phyloP scores from a whole-genome alignment of 2,888 invertebrate genomes.

The Adelognathus sp. region DNA sequence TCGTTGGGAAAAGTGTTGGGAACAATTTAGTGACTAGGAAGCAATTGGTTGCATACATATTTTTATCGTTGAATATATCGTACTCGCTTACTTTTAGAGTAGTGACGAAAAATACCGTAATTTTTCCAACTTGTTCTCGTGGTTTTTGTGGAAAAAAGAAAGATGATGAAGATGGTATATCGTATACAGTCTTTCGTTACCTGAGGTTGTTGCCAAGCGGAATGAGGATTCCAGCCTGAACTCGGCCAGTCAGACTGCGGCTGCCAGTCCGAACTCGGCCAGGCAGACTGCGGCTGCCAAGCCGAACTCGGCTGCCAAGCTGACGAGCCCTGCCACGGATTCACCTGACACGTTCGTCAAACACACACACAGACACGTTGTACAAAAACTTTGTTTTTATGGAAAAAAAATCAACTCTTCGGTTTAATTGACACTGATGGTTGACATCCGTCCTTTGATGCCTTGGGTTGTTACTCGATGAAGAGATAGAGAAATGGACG shows the following conservation, averaged over 20 bases:
- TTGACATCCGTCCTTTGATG: constrained; percentile 52
- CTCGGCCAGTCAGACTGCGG: constrained; percentile 50
- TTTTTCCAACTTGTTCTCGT: neutral
- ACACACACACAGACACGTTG: constrained; percentile 25
- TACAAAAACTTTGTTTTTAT: constrained; percentile 7
- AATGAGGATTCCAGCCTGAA: constrained; percentile 52
- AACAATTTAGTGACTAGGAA: too few relatives aligned
- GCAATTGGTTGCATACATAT: too few relatives aligned
- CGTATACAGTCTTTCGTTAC: constrained; percentile 1
- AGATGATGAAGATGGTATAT: neutral
- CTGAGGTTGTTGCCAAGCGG: constrained; percentile 40
- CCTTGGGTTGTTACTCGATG: constrained; percentile 42
- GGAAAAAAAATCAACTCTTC: constrained; percentile 25
- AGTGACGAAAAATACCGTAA: too few relatives aligned
- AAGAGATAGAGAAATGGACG: neutral
- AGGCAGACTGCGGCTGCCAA: constrained; percentile 55
- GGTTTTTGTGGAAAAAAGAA: neutral
- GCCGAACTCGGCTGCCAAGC: constrained; percentile 63
- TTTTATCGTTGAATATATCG: too few relatives aligned
- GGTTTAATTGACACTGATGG: constrained; percentile 52
- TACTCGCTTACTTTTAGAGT: too few relatives aligned
- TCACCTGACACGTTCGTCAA: constrained; percentile 61
- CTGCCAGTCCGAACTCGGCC: constrained; percentile 60
- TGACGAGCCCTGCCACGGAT: constrained; percentile 58
- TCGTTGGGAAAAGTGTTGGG: too few relatives aligned